Evolutionary conservation across 37 sponge, comb jelly and placozoan genomes (phyloP).

Genomic region (Beroe forskalii): DNA sequence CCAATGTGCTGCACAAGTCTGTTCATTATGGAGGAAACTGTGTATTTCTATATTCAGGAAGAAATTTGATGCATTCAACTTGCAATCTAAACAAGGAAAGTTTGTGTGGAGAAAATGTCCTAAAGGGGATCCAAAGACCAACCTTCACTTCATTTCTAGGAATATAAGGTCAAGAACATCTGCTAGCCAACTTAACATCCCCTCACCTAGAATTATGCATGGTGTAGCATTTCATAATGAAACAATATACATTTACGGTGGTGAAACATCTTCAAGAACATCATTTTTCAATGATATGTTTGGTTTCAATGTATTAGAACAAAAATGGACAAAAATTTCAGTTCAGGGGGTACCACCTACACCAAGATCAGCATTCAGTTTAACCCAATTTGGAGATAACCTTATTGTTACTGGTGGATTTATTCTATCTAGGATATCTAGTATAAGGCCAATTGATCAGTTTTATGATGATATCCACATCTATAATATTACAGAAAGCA

Average conservation of each 20-base stretch:
- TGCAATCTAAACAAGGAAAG: not conserved
- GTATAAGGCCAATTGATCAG: not conserved
- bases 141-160: not conserved
- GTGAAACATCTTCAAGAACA: not conserved
- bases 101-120: slow-evolving; percentile 23
- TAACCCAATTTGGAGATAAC: not conserved
- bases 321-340: not conserved
- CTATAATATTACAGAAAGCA: not conserved
- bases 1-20: slow-evolving; percentile 21
- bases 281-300: slow-evolving; percentile 38
- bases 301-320: not conserved
- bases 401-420: slow-evolving; percentile 42
- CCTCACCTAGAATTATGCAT: slow-evolving; percentile 6
- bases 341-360: not conserved
- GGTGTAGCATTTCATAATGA: not conserved
- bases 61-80: not conserved
- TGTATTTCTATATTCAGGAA: slow-evolving; percentile 1
- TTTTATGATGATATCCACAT: slow-evolving; percentile 13
- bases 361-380: not conserved
- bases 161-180: not conserved
- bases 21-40: slow-evolving; percentile 1
- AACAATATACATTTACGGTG: slow-evolving; percentile 12
- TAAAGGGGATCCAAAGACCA: not conserved
- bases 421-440: not conserved
- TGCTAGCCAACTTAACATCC: not conserved